Evolutionary conservation across 2,888 invertebrate species (phyloP), one percentile per base, ranked within the genome.

Genomic region (Griposia aprilina): DNA sequence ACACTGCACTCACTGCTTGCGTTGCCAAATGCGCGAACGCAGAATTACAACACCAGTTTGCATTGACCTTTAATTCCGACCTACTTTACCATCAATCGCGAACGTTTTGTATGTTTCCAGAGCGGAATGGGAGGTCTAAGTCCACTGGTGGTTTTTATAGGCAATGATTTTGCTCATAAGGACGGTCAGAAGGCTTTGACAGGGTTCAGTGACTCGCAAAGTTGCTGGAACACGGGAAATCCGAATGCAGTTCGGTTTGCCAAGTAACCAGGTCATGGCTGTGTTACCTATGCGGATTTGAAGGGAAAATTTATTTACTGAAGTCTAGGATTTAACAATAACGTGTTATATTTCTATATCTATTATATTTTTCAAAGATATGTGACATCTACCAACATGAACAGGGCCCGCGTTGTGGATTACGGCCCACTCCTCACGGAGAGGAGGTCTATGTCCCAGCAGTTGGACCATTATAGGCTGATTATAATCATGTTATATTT

Each of bases 1-100:
- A 88, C 89, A 91, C 90, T 91, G 88, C 89, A 86, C 80, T 86
- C 63, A 4, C 75, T 80, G 74, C 83, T 90, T 88, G 89, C 90
- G 85, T 86, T 86, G 87, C 89, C 88, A 88, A 89, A 87, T 91
- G 92, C 92, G 90, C 90, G 71, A 26, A 78, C 90, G 92, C 89
- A 91, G 87, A 85, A 85, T 81, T 75, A 74, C 83, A 84, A 83
- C 78, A 80, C 85, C 86, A 83, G 59, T 78, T 66, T 80, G 72
- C 84, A 78, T 88, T 79, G 87, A 88, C 77, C 82, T 84, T 80
- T 81, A 66, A 74, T 76, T 74, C 15, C 74, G 59, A 63, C 74
- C 70, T 48, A 75, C 76, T 73, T 77, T 77, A 62, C 72, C 74
- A 50, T 63, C 11, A 11, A 41, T 13, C 50, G 41, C 36, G 20